Evolutionary conservation across 2,797 vertebrate genomes (phyloP).

Genomic region (Thamnophis elegans): DNA sequence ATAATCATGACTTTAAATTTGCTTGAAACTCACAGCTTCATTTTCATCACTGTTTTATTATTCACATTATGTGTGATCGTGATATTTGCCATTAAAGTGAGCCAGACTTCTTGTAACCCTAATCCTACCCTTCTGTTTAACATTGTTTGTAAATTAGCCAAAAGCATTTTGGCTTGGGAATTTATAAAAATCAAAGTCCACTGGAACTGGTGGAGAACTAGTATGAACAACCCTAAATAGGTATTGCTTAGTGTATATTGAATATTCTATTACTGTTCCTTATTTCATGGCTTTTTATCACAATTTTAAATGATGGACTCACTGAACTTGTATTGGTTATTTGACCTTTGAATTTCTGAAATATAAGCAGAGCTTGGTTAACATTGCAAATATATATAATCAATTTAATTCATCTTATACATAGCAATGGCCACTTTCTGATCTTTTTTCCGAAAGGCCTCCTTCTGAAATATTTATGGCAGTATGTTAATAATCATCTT

Average conservation of each 20-base stretch:
- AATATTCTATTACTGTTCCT: not conserved
- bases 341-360: not conserved
- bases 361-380: conserved; percentile 36
- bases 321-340: not conserved
- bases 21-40: conserved; percentile 27
- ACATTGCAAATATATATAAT: not conserved
- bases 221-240: not conserved
- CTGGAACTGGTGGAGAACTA: not conserved
- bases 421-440: not conserved
- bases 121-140: not conserved
- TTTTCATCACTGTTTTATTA: not conserved
- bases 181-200: not conserved
- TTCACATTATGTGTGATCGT: conserved; percentile 24
- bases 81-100: conserved; percentile 8
- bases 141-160: not conserved
- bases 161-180: not conserved
- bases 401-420: not conserved
- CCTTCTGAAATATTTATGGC: not conserved
- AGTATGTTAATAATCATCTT: not conserved
- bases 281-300: conserved; percentile 17
- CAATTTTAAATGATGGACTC: not conserved
- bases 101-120: not conserved
- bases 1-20: fast-evolving
- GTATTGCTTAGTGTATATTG: not conserved
- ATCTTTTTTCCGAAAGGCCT: not conserved